These are phyloP conservation scores for Galago senegalensis DNA, from an alignment of 2,797 vertebrate species.

Conservation along the genomic window DNA sequence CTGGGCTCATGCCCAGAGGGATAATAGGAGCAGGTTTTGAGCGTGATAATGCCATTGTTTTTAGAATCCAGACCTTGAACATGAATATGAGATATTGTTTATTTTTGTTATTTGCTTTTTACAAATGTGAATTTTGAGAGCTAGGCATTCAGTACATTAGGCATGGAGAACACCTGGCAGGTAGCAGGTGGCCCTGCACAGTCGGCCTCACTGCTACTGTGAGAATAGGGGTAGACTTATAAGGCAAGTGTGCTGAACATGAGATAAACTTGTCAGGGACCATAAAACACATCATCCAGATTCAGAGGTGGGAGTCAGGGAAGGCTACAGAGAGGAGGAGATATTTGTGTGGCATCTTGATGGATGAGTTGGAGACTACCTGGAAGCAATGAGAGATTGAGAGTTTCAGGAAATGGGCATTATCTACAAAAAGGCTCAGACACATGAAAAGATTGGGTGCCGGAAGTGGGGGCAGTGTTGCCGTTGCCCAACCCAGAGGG, in stretches of 20 bases:
- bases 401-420: not conserved
- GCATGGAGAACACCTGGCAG: not conserved
- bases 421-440: not conserved
- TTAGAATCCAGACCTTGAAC: not conserved
- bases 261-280: not conserved
- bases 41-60: not conserved
- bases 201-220: not conserved
- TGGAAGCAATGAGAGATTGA: not conserved
- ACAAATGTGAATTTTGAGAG: not conserved
- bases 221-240: not conserved
- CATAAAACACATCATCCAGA: not conserved
- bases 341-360: not conserved
- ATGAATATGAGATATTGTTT: not conserved
- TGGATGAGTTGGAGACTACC: not conserved
- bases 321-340: not conserved
- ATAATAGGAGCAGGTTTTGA: not conserved
- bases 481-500: not conserved
- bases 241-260: not conserved
- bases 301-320: not conserved
- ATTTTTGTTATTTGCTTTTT: not conserved
- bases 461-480: no score
- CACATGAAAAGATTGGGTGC: not conserved
- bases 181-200: not conserved
- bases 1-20: not conserved
- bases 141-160: not conserved